phyloP scores from a whole-genome alignment of 1,140 invertebrate species.

The Drosophila sturtevanti region DNA sequence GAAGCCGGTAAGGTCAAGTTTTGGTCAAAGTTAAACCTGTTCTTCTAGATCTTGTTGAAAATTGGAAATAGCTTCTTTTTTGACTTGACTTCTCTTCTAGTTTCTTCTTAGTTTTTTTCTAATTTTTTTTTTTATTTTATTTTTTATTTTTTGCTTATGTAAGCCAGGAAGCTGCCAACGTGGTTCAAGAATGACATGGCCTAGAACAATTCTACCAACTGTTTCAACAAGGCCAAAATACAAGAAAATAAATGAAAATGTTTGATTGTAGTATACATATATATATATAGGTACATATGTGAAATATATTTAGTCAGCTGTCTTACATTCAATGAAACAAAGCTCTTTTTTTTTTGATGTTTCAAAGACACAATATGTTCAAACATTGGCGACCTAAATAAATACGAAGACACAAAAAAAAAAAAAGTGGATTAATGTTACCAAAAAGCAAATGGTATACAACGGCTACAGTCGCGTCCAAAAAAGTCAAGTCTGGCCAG shows the following conservation, averaged over 20 bases:
- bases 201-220: constrained; percentile 26
- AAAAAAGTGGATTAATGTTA: constrained; percentile 67
- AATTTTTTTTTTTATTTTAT: not conserved
- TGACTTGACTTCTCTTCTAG: not conserved
- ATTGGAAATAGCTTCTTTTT: constrained; percentile 7
- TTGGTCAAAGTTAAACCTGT: constrained; percentile 68
- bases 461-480: constrained; percentile 44
- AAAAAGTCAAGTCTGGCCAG: constrained; percentile 9
- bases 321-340: constrained; percentile 3
- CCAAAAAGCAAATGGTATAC: constrained; percentile 57
- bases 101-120: not conserved
- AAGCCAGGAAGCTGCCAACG: constrained; percentile 24
- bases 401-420: constrained; percentile 22
- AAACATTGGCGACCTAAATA: constrained; percentile 67
- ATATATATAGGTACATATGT: too few relatives aligned
- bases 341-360: not conserved
- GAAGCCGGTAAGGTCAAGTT: constrained; percentile 65
- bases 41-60: constrained; percentile 33
- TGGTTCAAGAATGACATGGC: constrained; percentile 12
- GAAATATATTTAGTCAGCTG: constrained; percentile 54
- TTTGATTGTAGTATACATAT: not conserved
- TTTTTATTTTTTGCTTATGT: constrained; percentile 10
- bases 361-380: constrained; percentile 43
- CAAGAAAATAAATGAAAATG: too few relatives aligned
- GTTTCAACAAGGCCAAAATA: constrained; percentile 30